Conservation (phyloP, 1,140 invertebrate species). For the Rhagoletis zephyria region DNA sequence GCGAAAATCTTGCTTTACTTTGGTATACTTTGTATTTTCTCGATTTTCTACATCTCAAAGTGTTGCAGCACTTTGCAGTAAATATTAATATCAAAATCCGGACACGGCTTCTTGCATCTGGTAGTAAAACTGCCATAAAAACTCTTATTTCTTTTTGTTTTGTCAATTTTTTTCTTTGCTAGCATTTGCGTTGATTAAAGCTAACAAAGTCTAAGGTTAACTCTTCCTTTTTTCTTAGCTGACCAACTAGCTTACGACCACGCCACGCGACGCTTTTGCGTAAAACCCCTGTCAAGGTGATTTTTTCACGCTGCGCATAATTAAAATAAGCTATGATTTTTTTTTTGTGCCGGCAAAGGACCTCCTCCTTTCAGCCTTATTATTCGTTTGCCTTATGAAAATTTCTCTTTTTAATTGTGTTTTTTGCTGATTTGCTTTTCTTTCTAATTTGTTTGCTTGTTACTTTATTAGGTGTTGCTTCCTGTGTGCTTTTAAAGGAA, state of each 20-base stretch:
- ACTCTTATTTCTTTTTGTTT: slow-evolving; percentile 9
- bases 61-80: background rate
- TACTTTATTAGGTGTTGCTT: background rate
- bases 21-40: no score
- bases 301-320: slow-evolving; percentile 16
- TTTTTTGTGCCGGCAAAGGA: background rate
- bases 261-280: background rate
- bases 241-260: background rate
- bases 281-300: background rate
- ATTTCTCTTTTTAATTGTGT: background rate
- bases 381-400: background rate
- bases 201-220: slow-evolving; percentile 12
- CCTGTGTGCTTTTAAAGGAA: background rate
- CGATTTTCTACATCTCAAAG: background rate
- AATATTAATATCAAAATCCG: slow-evolving; percentile 13
- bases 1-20: no score
- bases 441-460: slow-evolving; percentile 25
- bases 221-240: background rate
- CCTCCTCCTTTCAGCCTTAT: background rate
- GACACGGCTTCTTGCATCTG: background rate
- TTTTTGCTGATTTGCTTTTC: slow-evolving; percentile 18
- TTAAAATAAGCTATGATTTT: slow-evolving; percentile 46
- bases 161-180: slow-evolving; percentile 24
- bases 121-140: background rate
- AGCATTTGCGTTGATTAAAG: slow-evolving; percentile 28